Percentiles rank a stretch among this genome's conserved stretches.
phyloP scores from a whole-genome alignment of 2,113 vertebrate species.

The Albula goreensis region DNA sequence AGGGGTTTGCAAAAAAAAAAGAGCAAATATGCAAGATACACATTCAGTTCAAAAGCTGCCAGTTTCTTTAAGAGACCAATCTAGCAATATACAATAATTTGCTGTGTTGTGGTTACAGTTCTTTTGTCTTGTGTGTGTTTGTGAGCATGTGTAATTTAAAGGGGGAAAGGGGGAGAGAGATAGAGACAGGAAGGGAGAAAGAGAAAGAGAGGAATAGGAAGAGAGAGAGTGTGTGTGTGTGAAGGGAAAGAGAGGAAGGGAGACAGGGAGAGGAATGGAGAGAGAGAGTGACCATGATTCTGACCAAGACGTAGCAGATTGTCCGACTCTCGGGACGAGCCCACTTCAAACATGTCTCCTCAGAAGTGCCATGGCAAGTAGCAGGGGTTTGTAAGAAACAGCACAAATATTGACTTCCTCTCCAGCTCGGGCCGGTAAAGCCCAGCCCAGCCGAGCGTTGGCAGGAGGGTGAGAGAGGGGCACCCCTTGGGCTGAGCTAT shows the following conservation, averaged over 20 bases:
- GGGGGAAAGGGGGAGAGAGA: no score
- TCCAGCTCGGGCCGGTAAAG: conserved; percentile 43
- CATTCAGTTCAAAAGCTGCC: neutral
- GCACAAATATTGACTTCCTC: conserved; percentile 71
- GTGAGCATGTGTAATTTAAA: neutral
- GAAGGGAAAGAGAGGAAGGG: conserved; percentile 7
- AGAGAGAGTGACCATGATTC: neutral
- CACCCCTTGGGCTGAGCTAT: conserved; percentile 47
- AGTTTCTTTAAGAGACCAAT: neutral
- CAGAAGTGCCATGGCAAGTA: conserved; percentile 44
- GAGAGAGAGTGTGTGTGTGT: neutral
- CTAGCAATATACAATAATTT: neutral
- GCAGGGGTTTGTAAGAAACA: conserved; percentile 58
- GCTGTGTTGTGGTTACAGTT: neutral
- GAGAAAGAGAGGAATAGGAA: no score
- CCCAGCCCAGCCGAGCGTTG: conserved; percentile 45
- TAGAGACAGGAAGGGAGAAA: no score
- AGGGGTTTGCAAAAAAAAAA: neutral
- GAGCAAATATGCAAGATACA: neutral
- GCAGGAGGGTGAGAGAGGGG: conserved; percentile 46
- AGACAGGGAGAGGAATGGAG: neutral
- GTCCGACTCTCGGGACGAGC: conserved; percentile 9
- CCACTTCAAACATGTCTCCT: conserved; percentile 45
- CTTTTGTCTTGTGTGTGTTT: neutral
- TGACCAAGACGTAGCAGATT: neutral